These are phyloP conservation scores for Pristiophorus japonicus DNA, from an alignment of 2,113 vertebrate genomes.

Conservation along the genomic window DNA sequence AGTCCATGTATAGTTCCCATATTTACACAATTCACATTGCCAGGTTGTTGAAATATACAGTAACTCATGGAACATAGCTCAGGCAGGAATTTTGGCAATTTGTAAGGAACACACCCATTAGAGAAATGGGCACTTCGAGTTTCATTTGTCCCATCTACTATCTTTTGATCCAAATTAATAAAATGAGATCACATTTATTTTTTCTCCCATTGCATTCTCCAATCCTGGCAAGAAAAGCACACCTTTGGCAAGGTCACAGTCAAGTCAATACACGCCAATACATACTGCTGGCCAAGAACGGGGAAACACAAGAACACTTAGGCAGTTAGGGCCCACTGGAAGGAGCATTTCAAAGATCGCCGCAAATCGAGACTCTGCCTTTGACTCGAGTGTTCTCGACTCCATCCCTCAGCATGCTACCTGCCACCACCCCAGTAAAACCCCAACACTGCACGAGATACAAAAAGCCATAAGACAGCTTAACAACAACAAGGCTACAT, in stretches of 20 bases:
- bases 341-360: no score
- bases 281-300: no score
- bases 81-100: background rate
- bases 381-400: no score
- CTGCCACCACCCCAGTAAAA: no score
- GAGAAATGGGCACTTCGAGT: background rate
- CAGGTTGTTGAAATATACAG: background rate
- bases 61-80: background rate
- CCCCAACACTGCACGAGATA: no score
- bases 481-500: no score
- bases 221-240: background rate
- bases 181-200: background rate
- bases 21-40: background rate
- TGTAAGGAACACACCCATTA: background rate
- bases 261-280: background rate
- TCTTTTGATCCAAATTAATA: background rate
- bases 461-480: no score
- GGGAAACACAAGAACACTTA: no score
- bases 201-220: background rate
- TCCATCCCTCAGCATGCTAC: no score
- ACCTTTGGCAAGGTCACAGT: background rate
- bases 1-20: background rate
- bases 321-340: no score
- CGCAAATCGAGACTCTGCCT: no score
- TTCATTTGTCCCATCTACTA: background rate